Evolutionary conservation across 2,113 vertebrate species (phyloP), one percentile per base, ranked within the genome.

Genomic region (Otis tarda): DNA sequence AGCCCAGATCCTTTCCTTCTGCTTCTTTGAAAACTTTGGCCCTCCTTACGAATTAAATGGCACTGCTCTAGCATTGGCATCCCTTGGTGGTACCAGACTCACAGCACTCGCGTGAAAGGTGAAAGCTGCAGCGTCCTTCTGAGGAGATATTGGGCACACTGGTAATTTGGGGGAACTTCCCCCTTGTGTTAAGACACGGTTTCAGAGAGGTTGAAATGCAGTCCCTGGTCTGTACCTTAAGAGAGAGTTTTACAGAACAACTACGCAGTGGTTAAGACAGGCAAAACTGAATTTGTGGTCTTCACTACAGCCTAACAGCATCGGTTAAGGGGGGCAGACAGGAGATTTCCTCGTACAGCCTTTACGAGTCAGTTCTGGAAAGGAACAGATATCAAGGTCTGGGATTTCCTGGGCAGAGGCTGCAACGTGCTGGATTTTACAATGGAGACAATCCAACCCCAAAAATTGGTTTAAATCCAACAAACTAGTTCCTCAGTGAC

Each of bases 21-120:
- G 19, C 41, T 78, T 18, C 81, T 57, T 88, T 69, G 33, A 67
- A 87, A 70, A 56, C 56, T 74, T 81, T 27, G 52, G 3, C 75
- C 83, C 30, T 77, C 27, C 71, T 79, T 53, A 15, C 4, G 11
- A 25, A n/a, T 47, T 35, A 60, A 71, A 20, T 25, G 25, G 20
- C 50, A 41, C 28, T 50, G 19, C 61, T 77, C 8, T 69, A 31
- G 20, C 45, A 33, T 20, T 63, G 52, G 75, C 49, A 45, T 9
- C 24, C 0, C 35, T 39, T 31, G 55, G 30, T 57, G 59, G 75
- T 37, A 45, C 23, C 45, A 55, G 35, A 19, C 27, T 57, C 5
- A 1, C 60, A 37, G n/a, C 14, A 11, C 37, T 31, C 6, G 0
- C 1, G 3, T 41, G 67, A 23, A 59, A 69, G 80, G 55, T 39